A percentile compares a stretch with the other conserved stretches of the same genome.
Evolutionary conservation across 53 echinoderm and acorn worm species (phyloP).

Genomic region (Holothuria leucospilota): DNA sequence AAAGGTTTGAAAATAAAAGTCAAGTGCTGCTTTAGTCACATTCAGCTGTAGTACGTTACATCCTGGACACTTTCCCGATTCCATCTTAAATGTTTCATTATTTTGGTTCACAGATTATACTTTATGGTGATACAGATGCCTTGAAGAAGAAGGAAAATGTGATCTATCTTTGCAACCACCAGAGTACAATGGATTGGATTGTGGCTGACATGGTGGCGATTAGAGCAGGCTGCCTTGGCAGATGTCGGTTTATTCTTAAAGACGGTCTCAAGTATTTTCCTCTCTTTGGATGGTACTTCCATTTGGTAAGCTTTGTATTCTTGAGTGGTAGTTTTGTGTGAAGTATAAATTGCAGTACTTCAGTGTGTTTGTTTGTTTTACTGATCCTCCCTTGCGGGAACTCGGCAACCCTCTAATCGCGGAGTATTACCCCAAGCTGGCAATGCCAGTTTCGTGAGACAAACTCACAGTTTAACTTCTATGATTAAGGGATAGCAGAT

Average conservation of each 20-base stretch:
- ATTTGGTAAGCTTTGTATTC: slow-evolving; percentile 64
- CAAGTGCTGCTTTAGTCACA: too few species aligned
- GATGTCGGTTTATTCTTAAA: slow-evolving; percentile 84
- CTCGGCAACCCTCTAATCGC: too few species aligned
- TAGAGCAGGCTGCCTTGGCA: slow-evolving; percentile 81
- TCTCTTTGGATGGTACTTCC: slow-evolving; percentile 84
- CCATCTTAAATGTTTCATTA: background rate
- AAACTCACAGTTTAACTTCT: too few species aligned
- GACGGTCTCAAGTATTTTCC: slow-evolving; percentile 94
- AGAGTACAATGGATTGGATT: slow-evolving; percentile 94
- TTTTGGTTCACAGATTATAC: slow-evolving; percentile 67
- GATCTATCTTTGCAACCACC: slow-evolving; percentile 95
- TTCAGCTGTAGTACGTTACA: too few species aligned
- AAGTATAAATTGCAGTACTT: background rate
- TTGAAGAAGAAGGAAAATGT: slow-evolving; percentile 84
- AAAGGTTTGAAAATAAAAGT: too few species aligned
- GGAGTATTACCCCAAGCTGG: too few species aligned
- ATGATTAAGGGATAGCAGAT: too few species aligned
- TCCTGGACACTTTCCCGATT: too few species aligned
- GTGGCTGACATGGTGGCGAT: slow-evolving; percentile 85
- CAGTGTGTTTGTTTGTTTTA: too few species aligned
- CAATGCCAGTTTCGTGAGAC: too few species aligned
- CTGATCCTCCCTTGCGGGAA: too few species aligned
- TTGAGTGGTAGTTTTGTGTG: background rate
- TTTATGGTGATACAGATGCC: slow-evolving; percentile 86